Evolutionary conservation across 1,140 invertebrate genomes (phyloP), one percentile per base, ranked within the genome.

Genomic region (Nasonia vitripennis): DNA sequence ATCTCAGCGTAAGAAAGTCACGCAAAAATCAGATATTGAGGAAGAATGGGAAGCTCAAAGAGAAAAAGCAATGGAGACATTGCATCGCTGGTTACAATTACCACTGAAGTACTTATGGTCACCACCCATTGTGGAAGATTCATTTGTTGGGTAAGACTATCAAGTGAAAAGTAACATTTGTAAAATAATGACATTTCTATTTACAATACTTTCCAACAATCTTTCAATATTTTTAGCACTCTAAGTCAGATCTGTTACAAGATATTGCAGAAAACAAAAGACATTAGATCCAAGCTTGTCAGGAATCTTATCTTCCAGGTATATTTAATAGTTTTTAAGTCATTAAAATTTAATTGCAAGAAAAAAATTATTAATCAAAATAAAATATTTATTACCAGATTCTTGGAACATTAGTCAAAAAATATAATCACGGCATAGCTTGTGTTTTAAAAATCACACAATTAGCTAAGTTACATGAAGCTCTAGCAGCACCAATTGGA

Each of bases 121-220:
- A 88, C 97, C 97, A 73, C 96, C 97, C 6, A 94, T 98, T 31
- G 95, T 96, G 73, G 97, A 98, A 89, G 96, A 97, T 89, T 95
- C 96, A 87, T 98, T 98, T 94, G 95, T 98, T n/a, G 95, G 95
- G 96, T 97, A 93, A 94, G 94, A 91, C 68, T 80, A 55, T 5
- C 1, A 55, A 17, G 5, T 73, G 68, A 37, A n/a, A 41, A 37
- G 37, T 2, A 62, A 67, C 20, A 62, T 51, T 78, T 14, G 11
- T 51, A 83, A 62, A 67, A n/a, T 70, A 77, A 55, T 41, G 55
- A 34, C 27, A 78, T 62, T 78, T 81, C 27, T 17, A 74, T 9
- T 17, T 74, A 45, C 6, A 37, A 34, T 31, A 68, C 23, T 78
- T 3, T 17, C 84, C 10, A 74, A 85, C 55, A 45, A 68, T 83